Conservation (phyloP, 2,113 vertebrate genomes). For the Pluvialis apricaria region DNA sequence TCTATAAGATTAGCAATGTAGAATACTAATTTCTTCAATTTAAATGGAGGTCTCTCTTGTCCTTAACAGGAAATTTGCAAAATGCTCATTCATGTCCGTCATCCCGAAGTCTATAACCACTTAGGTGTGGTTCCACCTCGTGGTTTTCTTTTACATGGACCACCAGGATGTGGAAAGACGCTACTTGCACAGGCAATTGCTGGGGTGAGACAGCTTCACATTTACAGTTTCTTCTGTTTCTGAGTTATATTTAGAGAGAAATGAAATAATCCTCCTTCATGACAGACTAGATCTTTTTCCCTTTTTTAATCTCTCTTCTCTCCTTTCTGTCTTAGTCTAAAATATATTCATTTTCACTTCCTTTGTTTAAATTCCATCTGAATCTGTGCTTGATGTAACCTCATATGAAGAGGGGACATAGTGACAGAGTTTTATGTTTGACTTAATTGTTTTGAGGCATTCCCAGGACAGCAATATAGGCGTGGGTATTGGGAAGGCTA, state of each 20-base stretch:
- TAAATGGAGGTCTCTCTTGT: neutral
- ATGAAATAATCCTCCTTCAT: neutral
- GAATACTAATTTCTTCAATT: neutral
- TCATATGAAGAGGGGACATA: neutral
- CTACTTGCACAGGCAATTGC: conserved; percentile 93
- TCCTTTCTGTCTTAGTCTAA: neutral
- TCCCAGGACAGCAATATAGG: neutral
- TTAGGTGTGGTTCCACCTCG: conserved; percentile 88
- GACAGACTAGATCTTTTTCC: neutral
- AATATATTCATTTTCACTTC: neutral
- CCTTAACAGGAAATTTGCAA: conserved; percentile 88
- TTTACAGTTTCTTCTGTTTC: neutral
- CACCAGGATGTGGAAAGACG: conserved; percentile 95
- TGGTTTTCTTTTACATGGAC: conserved; percentile 93
- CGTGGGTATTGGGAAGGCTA: neutral
- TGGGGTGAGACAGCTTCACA: conserved; percentile 79
- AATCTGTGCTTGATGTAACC: neutral
- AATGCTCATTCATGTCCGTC: conserved; percentile 90
- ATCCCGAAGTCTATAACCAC: conserved; percentile 90
- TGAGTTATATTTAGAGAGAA: neutral
- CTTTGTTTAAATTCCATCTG: neutral
- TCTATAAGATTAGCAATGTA: neutral
- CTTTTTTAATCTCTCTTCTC: neutral
- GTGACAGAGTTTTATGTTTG: neutral
- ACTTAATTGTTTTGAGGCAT: neutral